Base-by-base conservation (phyloP, 2,888 invertebrate species). In the Bembecia ichneumoniformis region DNA sequence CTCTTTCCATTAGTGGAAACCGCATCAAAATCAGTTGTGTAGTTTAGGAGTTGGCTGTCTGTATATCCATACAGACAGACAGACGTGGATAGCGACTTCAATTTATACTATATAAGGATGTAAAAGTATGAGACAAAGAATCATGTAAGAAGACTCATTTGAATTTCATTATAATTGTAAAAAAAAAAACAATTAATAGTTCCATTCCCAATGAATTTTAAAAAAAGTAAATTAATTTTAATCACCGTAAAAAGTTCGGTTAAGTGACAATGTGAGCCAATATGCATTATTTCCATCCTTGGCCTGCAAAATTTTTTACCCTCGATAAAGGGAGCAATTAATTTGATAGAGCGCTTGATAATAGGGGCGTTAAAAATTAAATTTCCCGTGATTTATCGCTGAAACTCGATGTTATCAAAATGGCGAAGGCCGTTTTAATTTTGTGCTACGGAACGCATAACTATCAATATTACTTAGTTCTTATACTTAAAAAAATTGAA, bases 311-410 rank as follows among this genome's bases (percentile, higher is more conserved):
- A 47, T 28, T 15, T 40, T 44, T 45, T 16, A 47, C 35, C 43
- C 13, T 28, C 11, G 40, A 17, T 36, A 44, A 14, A 46, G 15
- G 28, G 28, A 52, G 51, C 49, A 54, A 44, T 57, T 68, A 72
- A 79, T 81, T 67, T 69, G 80, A 81, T 82, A 74, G 67, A 81
- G 69, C 56, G 58, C 53, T 55, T 52, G 81, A 82, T 82, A 82
- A 64, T 35, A 46, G 51, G 49, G 49, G 52, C 52, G 47, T 57
- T 53, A 59, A 66, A 69, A 66, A 64, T 67, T 64, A 55, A 44
- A 17, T 44, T 15, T 63, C 62, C 64, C 60, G 58, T 70, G 70
- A 74, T 74, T 72, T 68, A 72, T 50, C 66, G 58, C 44, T 14
- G 56, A 55, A 52, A 60, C 59, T 66, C 66, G 46, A 46, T 46